Percentiles rank a stretch among this genome's conserved stretches.
Evolutionary conservation across 2,797 vertebrate genomes (phyloP).

Genomic region (Dicrostonyx torquatus): DNA sequence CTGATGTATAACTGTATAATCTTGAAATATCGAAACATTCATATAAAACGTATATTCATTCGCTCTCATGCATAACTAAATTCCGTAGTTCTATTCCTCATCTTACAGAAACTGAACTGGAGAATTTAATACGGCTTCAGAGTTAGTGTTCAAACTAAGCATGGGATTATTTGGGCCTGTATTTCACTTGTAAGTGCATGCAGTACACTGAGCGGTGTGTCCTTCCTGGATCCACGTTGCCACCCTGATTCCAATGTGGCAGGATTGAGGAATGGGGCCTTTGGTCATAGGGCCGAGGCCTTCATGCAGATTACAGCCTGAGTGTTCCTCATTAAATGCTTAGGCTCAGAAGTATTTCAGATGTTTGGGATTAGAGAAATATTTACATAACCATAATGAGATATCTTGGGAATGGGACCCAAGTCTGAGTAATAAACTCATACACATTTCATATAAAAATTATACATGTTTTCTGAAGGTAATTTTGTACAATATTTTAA

Average conservation of each 20-base stretch:
- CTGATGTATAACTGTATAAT: neutral
- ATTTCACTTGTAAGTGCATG: neutral
- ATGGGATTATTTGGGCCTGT: neutral
- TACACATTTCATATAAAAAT: neutral
- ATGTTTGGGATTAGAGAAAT: neutral
- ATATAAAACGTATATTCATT: neutral
- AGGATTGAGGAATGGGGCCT: neutral
- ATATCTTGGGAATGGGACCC: neutral
- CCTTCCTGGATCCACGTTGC: neutral
- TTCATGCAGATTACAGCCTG: neutral
- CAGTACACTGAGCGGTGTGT: neutral
- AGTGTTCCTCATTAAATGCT: neutral
- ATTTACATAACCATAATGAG: neutral
- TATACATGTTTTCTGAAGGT: neutral
- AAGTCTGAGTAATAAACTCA: neutral
- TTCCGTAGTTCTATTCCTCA: neutral
- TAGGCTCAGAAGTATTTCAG: neutral
- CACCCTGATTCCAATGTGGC: neutral
- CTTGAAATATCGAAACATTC: neutral
- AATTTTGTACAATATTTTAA: neutral
- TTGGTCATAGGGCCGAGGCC: neutral
- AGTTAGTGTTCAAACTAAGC: neutral
- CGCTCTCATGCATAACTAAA: neutral
- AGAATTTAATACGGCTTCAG: neutral
- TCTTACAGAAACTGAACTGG: constrained; percentile 19